Evolutionary conservation across 1,140 invertebrate species (phyloP).

Genomic region (Euwallacea similis): DNA sequence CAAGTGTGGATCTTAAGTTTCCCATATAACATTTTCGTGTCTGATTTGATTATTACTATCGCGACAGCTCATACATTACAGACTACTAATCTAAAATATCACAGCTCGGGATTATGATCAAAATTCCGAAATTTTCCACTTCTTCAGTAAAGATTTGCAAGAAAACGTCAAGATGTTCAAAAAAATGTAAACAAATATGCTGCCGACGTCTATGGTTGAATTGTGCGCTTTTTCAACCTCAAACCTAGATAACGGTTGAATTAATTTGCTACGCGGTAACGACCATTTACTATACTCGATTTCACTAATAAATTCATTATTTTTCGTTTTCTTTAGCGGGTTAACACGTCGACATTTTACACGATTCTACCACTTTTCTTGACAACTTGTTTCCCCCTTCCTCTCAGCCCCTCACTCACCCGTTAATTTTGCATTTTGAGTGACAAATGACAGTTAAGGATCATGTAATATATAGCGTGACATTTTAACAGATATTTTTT

Average conservation of each 20-base stretch:
- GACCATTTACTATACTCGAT: slow-evolving; percentile 6
- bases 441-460: too few species aligned
- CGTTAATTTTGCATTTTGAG: too few species aligned
- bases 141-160: slow-evolving; percentile 2
- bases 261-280: not conserved
- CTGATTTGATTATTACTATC: not conserved
- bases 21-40: slow-evolving; percentile 76
- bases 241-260: not conserved
- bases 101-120: slow-evolving; percentile 23
- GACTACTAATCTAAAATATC: slow-evolving; percentile 23
- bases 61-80: too few species aligned
- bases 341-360: slow-evolving; percentile 33
- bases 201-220: not conserved
- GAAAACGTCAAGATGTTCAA: slow-evolving; percentile 22
- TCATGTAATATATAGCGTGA: too few species aligned
- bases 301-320: slow-evolving; percentile 35
- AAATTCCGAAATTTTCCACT: slow-evolving; percentile 6
- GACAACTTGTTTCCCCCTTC: not conserved
- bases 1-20: slow-evolving; percentile 91
- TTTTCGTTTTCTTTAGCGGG: slow-evolving; percentile 22
- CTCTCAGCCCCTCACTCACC: too few species aligned
- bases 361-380: slow-evolving; percentile 17
- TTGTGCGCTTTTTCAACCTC: not conserved
- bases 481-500: too few species aligned
- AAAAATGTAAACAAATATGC: slow-evolving; percentile 37